A percentile compares a stretch with the other conserved stretches of the same genome.
Evolutionary conservation across 2,888 invertebrate genomes (phyloP).

Genomic region (Netelia melanura): DNA sequence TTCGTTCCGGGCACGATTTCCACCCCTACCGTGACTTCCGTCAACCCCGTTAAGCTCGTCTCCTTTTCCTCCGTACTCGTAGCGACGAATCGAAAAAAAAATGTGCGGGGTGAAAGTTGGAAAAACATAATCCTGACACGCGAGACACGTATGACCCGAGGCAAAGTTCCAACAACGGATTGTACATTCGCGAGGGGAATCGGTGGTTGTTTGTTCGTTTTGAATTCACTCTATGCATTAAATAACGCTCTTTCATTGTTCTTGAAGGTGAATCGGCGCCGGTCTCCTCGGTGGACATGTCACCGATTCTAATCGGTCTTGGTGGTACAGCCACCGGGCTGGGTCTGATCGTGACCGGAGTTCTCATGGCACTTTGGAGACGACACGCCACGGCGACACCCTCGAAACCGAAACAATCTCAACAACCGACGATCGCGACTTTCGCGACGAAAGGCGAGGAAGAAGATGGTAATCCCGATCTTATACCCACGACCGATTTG

Average conservation of each 20-base stretch:
- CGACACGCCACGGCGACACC: slow-evolving; percentile 81
- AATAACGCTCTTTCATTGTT: background rate
- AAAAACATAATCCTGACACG: slow-evolving; percentile 18
- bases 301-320: slow-evolving; percentile 83
- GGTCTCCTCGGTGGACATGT: slow-evolving; percentile 82
- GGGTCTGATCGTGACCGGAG: slow-evolving; percentile 83
- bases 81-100: background rate
- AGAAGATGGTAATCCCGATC: slow-evolving; percentile 84
- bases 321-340: slow-evolving; percentile 83
- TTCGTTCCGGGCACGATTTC: slow-evolving; percentile 61
- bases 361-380: slow-evolving; percentile 83
- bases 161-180: background rate
- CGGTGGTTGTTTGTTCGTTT: background rate
- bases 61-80: slow-evolving; percentile 4
- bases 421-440: slow-evolving; percentile 79
- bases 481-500: slow-evolving; percentile 82
- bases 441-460: slow-evolving; percentile 80
- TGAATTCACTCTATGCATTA: background rate
- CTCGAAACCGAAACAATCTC: slow-evolving; percentile 77
- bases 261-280: slow-evolving; percentile 79
- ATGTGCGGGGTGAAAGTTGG: slow-evolving; percentile 17
- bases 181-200: background rate
- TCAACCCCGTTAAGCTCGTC: slow-evolving; percentile 71
- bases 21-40: slow-evolving; percentile 64
- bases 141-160: background rate